Base-by-base conservation (phyloP, 2,888 invertebrate species). In the Eupithecia subumbrata region DNA sequence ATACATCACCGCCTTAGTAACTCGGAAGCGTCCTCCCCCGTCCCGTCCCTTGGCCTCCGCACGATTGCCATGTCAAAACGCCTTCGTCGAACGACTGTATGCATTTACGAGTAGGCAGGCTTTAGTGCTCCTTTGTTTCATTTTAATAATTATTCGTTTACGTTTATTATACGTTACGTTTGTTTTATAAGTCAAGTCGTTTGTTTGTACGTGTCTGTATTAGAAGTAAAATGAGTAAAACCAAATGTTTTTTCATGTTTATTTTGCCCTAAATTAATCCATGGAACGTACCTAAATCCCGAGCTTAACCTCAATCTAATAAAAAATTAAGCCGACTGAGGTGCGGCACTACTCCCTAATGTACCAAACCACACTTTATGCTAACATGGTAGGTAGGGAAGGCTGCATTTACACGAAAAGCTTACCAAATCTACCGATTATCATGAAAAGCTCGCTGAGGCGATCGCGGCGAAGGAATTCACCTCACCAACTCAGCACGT, bases 241-340 rank as follows among this genome's bases (percentile, higher is more conserved):
- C 52, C 18, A 56, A 56, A 56, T 25, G 25, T 25, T 60, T 3
- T 60, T 60, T 60, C 22, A 60, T 22, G 56, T 60, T 60, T 60
- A 25, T 12, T 22, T 60, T 9, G 37, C 48, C 30, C 68, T 37
- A 71, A 45, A 67, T 37, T 40, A 37, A 37, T 67, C n/a, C 3
- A 67, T 67, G 22, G 37, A 67, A 34, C 69, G 60, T 64, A 77
- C 43, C 76, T 77, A 78, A 76, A 77, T 75, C 78, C 71, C 63
- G 73, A 48, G 69, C 75, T 72, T 72, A 77, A 70, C 73, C 75
- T 75, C 69, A 78, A 76, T 74, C 78, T 80, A 74, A 79, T 82
- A 82, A 80, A 82, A 82, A 78, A 82, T 79, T 79, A 71, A 81
- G 71, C 67, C 34, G 64, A 78, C 75, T 75, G 66, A 80, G 78